A percentile compares a stretch with the other conserved stretches of the same genome.
phyloP scores from a whole-genome alignment of 1,140 invertebrate species.

The Triops cancriformis region DNA sequence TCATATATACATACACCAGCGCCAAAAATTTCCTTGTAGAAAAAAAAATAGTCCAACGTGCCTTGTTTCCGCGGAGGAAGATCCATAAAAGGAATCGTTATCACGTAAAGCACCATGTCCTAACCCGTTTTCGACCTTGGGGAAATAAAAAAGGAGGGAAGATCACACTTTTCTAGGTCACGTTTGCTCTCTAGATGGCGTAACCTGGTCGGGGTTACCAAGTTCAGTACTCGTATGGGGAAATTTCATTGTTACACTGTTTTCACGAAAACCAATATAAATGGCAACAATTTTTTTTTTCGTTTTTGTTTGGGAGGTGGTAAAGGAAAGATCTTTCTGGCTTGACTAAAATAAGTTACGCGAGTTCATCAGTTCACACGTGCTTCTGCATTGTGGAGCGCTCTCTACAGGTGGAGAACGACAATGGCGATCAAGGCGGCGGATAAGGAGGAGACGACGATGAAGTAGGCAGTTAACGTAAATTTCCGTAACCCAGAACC shows the following conservation, averaged over 20 bases:
- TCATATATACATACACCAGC: neutral
- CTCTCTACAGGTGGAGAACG: constrained; percentile 52
- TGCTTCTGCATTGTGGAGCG: neutral
- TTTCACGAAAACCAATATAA: too few species aligned
- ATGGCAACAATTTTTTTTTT: too few species aligned
- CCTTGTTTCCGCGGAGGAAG: neutral
- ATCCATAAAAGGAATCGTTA: constrained; percentile 2
- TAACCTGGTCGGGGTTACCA: neutral
- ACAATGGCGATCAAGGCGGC: constrained; percentile 59
- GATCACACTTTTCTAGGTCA: neutral
- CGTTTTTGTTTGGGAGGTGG: neutral
- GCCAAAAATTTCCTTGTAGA: neutral
- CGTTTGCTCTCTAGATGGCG: neutral
- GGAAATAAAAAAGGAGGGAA: neutral
- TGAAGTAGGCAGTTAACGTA: constrained; percentile 60
- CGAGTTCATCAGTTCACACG: neutral
- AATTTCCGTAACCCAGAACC: constrained; percentile 61
- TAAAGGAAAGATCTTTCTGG: neutral
- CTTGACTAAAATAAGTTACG: constrained; percentile 14
- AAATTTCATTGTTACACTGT: too few species aligned
- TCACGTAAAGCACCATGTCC: constrained; percentile 4
- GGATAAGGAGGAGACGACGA: constrained; percentile 54
- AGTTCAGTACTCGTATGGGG: neutral
- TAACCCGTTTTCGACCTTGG: neutral
- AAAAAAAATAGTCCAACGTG: neutral